Base-by-base conservation (phyloP, 2,113 vertebrate genomes). In the Lamprotornis superbus region DNA sequence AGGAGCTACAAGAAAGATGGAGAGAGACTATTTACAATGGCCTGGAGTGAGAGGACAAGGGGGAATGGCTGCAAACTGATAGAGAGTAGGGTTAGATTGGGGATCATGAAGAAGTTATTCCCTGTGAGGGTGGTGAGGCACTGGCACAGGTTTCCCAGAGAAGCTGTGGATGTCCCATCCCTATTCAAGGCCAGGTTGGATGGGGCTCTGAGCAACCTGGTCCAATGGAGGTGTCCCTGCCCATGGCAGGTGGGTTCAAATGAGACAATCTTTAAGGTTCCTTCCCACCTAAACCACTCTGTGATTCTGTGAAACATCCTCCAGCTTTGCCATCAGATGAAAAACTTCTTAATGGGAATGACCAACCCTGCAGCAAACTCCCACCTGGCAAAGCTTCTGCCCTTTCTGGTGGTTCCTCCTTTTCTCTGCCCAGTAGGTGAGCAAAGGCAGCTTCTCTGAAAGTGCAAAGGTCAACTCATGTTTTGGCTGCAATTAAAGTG, bases 241-340 rank as follows among this genome's bases (percentile, higher is more conserved):
- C 9, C 5, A 12, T 21, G 25, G 60, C 39, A 82, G 23, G 11
- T 0, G 6, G 15, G 5, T 8, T 39, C 2, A 2, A 52, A 39
- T 1, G 1, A 46, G 23, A 46, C 2, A 2, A 30, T 24, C 44
- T 44, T 19, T 20, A 39, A 52, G 23, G 21, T n/a, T 2, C 15
- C 23, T 67, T 74, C 52, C 52, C 74, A 46, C 23, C 23, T 59
- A 59, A 59, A 52, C 11, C 33, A 14, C 20, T 39, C 33, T 16
- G 7, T 28, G 44, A n/a, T 44, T 17, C 69, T 46, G 25, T 25
- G 24, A 87, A 84, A 68, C 9, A 44, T 35, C 24, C 24, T 60
- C 7, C 65, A 73, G 17, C 15, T 73, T 79, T 85, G 15, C 31
- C 35, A 21, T 7, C 18, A 82, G 33, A 56, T 75, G 14, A 67